A percentile compares a stretch with the other conserved stretches of the same genome.
Conservation (phyloP, 2,113 vertebrate species). For the Oncorhynchus keta region DNA sequence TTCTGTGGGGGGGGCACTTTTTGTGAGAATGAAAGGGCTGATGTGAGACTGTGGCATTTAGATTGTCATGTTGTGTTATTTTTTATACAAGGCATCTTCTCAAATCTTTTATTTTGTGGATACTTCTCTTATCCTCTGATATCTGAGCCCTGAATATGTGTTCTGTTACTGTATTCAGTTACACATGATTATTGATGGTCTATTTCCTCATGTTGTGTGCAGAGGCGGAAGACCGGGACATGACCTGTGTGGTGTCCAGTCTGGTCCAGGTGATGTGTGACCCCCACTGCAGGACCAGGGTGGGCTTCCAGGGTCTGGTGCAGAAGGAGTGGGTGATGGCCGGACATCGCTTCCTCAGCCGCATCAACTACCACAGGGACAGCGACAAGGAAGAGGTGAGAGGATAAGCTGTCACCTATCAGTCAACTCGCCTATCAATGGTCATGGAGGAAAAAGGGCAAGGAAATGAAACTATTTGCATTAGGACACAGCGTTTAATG, state of each 20-base stretch:
- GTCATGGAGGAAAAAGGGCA: too few species aligned
- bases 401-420: not conserved
- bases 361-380: conserved; percentile 74
- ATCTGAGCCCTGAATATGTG: too few species aligned
- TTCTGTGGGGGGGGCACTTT: not conserved
- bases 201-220: conserved; percentile 23
- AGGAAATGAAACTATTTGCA: not conserved
- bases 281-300: conserved; percentile 77
- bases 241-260: conserved; percentile 88
- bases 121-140: too few species aligned
- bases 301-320: conserved; percentile 88
- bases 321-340: conserved; percentile 93
- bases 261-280: conserved; percentile 91
- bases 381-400: conserved; percentile 80
- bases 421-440: not conserved
- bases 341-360: conserved; percentile 86
- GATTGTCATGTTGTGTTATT: not conserved
- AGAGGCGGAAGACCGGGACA: conserved; percentile 88
- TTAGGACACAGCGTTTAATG: too few species aligned
- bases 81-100: too few species aligned
- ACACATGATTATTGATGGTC: not conserved
- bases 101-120: too few species aligned
- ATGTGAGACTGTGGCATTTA: not conserved
- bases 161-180: too few species aligned
- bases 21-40: not conserved